Conservation (phyloP, 2,888 invertebrate species). For the Notodonta ziczac region DNA sequence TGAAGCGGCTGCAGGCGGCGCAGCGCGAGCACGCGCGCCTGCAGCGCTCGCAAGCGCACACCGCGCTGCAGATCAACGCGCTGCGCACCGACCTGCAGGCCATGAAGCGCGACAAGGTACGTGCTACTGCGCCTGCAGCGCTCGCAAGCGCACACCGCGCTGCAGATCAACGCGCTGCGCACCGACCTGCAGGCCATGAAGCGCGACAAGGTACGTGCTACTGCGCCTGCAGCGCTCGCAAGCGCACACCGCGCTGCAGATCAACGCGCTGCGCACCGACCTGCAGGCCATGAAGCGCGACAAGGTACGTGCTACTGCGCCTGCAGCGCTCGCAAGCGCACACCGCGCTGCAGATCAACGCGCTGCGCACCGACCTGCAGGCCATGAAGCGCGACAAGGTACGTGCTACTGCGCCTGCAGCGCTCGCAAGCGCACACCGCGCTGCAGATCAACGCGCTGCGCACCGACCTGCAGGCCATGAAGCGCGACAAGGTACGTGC, state of each 20-base stretch:
- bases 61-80: conserved; percentile 94
- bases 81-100: conserved; percentile 91
- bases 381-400: conserved; percentile 96
- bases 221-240: conserved; percentile 84
- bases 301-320: conserved; percentile 81
- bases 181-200: conserved; percentile 93
- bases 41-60: conserved; percentile 90
- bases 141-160: conserved; percentile 93
- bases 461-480: conserved; percentile 91
- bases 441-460: conserved; percentile 92
- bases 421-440: conserved; percentile 93
- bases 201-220: conserved; percentile 89
- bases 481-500: conserved; percentile 92
- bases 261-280: conserved; percentile 90
- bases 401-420: conserved; percentile 4
- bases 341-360: conserved; percentile 94
- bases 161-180: conserved; percentile 92
- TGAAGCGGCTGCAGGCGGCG: conserved; percentile 92
- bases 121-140: conserved; percentile 53
- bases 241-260: conserved; percentile 94
- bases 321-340: conserved; percentile 87
- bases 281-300: conserved; percentile 96
- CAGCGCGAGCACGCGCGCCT: conserved; percentile 95
- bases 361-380: conserved; percentile 91
- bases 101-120: conserved; percentile 95